Conservation (phyloP, 2,888 invertebrate genomes). For the Orthonevra nobilis region DNA sequence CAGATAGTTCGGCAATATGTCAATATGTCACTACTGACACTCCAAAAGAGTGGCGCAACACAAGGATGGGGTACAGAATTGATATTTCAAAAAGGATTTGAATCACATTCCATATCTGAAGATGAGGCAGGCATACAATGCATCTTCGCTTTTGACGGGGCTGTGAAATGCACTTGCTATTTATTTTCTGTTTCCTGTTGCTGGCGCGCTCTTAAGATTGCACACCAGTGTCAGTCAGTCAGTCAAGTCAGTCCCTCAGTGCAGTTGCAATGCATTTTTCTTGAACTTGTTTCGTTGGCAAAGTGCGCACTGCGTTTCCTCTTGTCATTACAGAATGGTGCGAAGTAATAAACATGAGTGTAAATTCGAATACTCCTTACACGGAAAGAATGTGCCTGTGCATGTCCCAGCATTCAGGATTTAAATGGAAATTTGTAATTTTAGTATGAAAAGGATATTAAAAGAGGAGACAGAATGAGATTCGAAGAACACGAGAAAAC, state of each 20-base stretch:
- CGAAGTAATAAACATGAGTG: slow-evolving; percentile 67
- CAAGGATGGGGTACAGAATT: background rate
- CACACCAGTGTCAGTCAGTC: background rate
- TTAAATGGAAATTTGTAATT: slow-evolving; percentile 8
- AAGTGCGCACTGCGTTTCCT: slow-evolving; percentile 58
- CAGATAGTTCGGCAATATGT: slow-evolving; percentile 39
- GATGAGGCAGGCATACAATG: slow-evolving; percentile 3
- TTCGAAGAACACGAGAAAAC: too few relatives aligned
- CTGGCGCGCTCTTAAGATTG: background rate
- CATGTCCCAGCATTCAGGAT: background rate
- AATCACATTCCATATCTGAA: slow-evolving; percentile 41
- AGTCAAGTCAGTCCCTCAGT: slow-evolving; percentile 12
- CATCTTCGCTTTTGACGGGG: slow-evolving; percentile 24
- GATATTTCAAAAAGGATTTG: slow-evolving; percentile 36
- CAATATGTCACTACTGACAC: slow-evolving; percentile 55
- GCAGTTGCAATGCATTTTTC: slow-evolving; percentile 36
- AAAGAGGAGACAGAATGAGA: background rate
- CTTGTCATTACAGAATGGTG: slow-evolving; percentile 66
- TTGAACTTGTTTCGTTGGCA: slow-evolving; percentile 21
- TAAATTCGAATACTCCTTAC: slow-evolving; percentile 51
- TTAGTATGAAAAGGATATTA: slow-evolving; percentile 7
- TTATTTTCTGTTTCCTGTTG: slow-evolving; percentile 69
- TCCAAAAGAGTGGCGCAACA: slow-evolving; percentile 1
- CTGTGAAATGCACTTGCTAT: slow-evolving; percentile 47
- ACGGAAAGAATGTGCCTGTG: slow-evolving; percentile 33